phyloP scores from a whole-genome alignment of 1,140 invertebrate species.

The Drosophila littoralis region DNA sequence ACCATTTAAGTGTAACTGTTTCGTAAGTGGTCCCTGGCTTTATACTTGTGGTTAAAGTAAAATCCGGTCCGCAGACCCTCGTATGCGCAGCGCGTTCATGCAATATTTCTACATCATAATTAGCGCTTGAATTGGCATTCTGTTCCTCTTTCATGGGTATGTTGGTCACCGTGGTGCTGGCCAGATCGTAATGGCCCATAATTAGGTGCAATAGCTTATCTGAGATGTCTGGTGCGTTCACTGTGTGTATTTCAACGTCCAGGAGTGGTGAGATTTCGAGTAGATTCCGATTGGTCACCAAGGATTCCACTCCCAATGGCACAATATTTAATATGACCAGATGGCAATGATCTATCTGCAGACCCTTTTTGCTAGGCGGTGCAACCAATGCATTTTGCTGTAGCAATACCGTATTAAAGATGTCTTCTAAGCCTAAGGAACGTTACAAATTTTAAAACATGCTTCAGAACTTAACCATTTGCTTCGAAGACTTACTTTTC shows the following conservation, averaged over 20 bases:
- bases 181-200: slow-evolving; percentile 94
- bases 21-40: slow-evolving; percentile 86
- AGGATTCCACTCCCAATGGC: slow-evolving; percentile 90
- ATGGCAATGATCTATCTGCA: slow-evolving; percentile 94
- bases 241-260: slow-evolving; percentile 89
- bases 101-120: slow-evolving; percentile 98
- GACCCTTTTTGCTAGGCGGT: slow-evolving; percentile 85
- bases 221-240: slow-evolving; percentile 88
- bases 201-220: slow-evolving; percentile 91
- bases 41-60: slow-evolving; percentile 85
- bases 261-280: slow-evolving; percentile 88
- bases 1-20: slow-evolving; percentile 96
- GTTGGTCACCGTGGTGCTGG: slow-evolving; percentile 97
- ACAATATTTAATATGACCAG: slow-evolving; percentile 94
- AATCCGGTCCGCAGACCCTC: slow-evolving; percentile 88
- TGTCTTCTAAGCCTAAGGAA: slow-evolving; percentile 88
- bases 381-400: slow-evolving; percentile 92
- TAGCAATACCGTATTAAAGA: slow-evolving; percentile 90
- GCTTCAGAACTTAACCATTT: background rate
- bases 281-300: slow-evolving; percentile 89
- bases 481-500: slow-evolving; percentile 85
- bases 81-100: slow-evolving; percentile 94
- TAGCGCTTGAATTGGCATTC: slow-evolving; percentile 98
- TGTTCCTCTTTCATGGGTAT: slow-evolving; percentile 99
- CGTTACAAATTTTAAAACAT: background rate